Evolutionary conservation across 2,888 invertebrate species (phyloP), one percentile per base, ranked within the genome.

Genomic region (Spicauda simplicius): DNA sequence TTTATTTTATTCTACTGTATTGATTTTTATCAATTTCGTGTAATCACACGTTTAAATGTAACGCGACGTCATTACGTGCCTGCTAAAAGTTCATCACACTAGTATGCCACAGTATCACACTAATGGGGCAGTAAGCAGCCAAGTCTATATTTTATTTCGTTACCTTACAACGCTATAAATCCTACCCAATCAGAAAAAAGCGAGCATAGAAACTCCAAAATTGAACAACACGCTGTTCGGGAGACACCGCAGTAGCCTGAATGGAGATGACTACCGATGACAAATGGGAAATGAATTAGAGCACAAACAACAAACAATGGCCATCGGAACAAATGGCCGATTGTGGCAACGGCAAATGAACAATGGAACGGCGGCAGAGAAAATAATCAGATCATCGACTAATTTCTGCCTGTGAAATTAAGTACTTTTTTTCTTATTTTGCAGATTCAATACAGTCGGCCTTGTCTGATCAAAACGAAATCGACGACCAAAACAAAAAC

Each of bases 241-340:
- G 25, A 4, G 25, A 25, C 25, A 25, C 25, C 25, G 25, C 25
- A 25, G 25, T 25, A 25, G 25, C 25, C 25, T 25, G 25, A 64
- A 50, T 30, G 48, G 48, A 64, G 56, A 41, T 41, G 41, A 41
- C 25, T 25, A 25, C 25, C 18, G 56, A 55, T 56, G 63, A 64
- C 63, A 56, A 64, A 64, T 64, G 56, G 30, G 48, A 56, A 55
- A 50, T 48, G 63, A 64, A 64, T 56, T 55, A 50, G 63, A 64
- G 56, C 63, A 56, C 55, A 48, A 64, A 64, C 63, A 64, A 45
- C 45, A 56, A 55, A 63, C 63, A 63, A 63, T 63, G 25, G 55
- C 11, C 45, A 63, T 45, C 33, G 41, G 55, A 45, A 63, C 63
- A 48, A 48, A 56, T 18, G 41, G 19, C 1, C 63, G 18, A 56